Percentiles rank a stretch among this genome's conserved stretches.
These are phyloP conservation scores for Huso huso DNA, from an alignment of 2,797 vertebrate genomes.

Conservation along the genomic window DNA sequence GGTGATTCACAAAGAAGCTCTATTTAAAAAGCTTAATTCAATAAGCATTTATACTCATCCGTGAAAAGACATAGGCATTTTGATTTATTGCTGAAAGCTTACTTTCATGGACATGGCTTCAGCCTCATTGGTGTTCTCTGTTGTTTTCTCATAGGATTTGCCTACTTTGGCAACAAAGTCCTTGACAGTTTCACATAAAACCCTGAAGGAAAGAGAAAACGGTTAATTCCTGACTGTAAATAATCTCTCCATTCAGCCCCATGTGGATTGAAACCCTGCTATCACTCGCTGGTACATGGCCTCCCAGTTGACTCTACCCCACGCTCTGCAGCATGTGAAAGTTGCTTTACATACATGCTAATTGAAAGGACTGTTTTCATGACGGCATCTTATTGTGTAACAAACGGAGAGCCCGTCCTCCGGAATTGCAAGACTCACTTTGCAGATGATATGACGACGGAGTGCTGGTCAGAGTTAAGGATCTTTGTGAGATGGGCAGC, in stretches of 20 bases:
- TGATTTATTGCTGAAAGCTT: slow-evolving; percentile 34
- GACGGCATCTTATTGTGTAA: no score
- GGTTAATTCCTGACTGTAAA: not conserved
- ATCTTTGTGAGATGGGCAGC: slow-evolving; percentile 93
- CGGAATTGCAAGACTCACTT: slow-evolving; percentile 70
- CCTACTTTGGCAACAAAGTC: slow-evolving; percentile 95
- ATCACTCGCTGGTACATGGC: not conserved
- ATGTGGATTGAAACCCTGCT: not conserved
- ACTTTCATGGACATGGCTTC: slow-evolving; percentile 87
- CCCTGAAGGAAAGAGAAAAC: slow-evolving; percentile 52
- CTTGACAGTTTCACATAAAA: slow-evolving; percentile 96
- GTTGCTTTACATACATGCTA: no score
- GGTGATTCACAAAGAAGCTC: no score
- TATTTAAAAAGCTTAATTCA: no score
- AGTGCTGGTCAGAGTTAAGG: slow-evolving; percentile 91
- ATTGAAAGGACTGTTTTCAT: no score
- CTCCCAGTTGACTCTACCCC: no score
- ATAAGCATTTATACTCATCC: no score
- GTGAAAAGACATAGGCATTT: not conserved
- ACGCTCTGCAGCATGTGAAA: no score
- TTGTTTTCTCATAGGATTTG: slow-evolving; percentile 79
- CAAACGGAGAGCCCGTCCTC: not conserved
- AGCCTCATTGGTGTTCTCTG: slow-evolving; percentile 77
- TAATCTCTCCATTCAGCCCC: not conserved
- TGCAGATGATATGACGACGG: slow-evolving; percentile 89